Evolutionary conservation across 2,888 invertebrate genomes (phyloP), one percentile per base, ranked within the genome.

Genomic region (Lasioglossum villosulum): DNA sequence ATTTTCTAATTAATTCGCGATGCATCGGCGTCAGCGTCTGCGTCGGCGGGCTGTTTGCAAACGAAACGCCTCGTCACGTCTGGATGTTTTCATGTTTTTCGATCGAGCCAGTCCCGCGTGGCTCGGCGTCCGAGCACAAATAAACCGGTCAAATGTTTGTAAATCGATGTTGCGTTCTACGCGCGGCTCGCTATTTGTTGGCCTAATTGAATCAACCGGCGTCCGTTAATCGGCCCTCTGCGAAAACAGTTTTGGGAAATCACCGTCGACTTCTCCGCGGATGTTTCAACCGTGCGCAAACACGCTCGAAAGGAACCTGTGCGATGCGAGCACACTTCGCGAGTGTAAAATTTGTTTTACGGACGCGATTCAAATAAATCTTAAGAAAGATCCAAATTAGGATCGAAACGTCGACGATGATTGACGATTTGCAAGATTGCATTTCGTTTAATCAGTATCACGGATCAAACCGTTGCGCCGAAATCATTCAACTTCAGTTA

Each of bases 61-160:
- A 81, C 78, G 75, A 70, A 75, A 56, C 52, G 37, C 63, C 45
- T 42, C 30, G 30, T 16, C 34, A 16, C 34, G 59, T 39, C 27
- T n/a, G 56, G 27, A 34, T 77, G n/a, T 80, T 83, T 79, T 75
- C 78, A 68, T 75, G 78, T 72, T 72, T 78, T 77, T 74, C 56
- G 10, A 68, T 70, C 48, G 37, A 70, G 70, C 80, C 63, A 14
- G 48, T 80, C 80, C 79, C 88, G 70, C 68, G n/a, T 42, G 1
- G 70, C 34, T 56, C 34, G 71, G 59, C 80, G 71, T 71, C 34
- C 74, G 42, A 63, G 79, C 79, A 79, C 84, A 75, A 88, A 80
- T 63, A 88, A 34, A 68, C 81, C 74, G 37, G 39, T 66, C 74
- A 80, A 89, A 89, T 88, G 81, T 86, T 82, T 86, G 82, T 75